Evolutionary conservation across 2,113 vertebrate genomes (phyloP).

Genomic region (Nibea albiflora): DNA sequence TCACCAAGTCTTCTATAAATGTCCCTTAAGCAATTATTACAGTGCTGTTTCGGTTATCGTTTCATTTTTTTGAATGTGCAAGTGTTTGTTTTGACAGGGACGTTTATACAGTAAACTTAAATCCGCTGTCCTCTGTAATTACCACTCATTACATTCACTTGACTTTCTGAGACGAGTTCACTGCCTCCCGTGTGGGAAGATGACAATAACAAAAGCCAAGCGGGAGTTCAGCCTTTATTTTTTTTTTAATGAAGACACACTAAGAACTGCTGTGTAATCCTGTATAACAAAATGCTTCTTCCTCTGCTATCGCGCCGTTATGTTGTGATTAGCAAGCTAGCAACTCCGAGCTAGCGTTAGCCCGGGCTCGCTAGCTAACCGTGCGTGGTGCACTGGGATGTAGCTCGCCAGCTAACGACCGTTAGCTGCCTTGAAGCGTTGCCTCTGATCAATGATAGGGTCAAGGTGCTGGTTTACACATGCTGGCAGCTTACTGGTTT

Average conservation of each 20-base stretch:
- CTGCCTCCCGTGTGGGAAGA: background rate
- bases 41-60: background rate
- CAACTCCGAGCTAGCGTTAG: conserved; percentile 37
- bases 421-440: conserved; percentile 47
- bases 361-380: conserved; percentile 51
- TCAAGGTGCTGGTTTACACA: conserved; percentile 56
- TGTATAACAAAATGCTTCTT: background rate
- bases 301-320: background rate
- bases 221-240: background rate
- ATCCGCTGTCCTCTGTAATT: conserved; percentile 11
- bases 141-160: conserved; percentile 27
- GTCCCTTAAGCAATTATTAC: background rate
- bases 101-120: background rate
- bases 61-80: background rate
- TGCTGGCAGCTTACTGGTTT: conserved; percentile 26
- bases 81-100: background rate
- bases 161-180: conserved; percentile 2
- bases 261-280: no score
- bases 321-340: conserved; percentile 13
- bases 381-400: conserved; percentile 24
- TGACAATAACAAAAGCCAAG: background rate
- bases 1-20: background rate
- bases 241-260: background rate
- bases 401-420: conserved; percentile 55
- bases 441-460: conserved; percentile 52